Evolutionary conservation across 2,113 vertebrate species (phyloP), one percentile per base, ranked within the genome.

Genomic region (Polypterus senegalus): DNA sequence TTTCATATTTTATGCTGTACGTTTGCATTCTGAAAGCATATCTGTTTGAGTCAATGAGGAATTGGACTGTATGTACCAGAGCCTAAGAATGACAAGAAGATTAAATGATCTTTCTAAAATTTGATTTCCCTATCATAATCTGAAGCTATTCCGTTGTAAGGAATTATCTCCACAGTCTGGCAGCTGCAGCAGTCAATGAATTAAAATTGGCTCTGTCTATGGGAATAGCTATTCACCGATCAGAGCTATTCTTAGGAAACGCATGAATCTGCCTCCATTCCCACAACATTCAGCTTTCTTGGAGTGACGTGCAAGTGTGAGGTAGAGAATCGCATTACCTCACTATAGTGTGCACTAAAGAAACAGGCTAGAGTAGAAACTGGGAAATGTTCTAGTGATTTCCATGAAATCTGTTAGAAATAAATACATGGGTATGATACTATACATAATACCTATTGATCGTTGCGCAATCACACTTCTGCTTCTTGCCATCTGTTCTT

Each of bases 191-290:
- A 86, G 84, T 80, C 82, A 86, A 81, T 79, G 86, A 88, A 88
- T 90, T 88, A 89, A 89, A 90, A 89, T 88, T 86, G 84, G 83
- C 77, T 84, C 82, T 81, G 77, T 87, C 79, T 79, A 83, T 81
- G 81, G 82, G 81, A 85, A 83, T 84, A 84, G 83, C 79, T 82
- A 81, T 81, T 79, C 81, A 78, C 79, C 82, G 87, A 89, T 86
- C 86, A 83, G 77, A 74, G 79, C 85, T 89, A 84, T 89, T 89
- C 81, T 84, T 86, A 79, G 83, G 79, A 76, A 79, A 71, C 74
- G 80, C 77, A 87, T 89, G 77, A 81, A 86, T 84, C 81, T 78
- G 71, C 74, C 71, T 72, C 69, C 69, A 78, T 73, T 76, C 74
- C 77, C 76, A 72, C 75, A 72, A 80, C 75, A 79, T 74, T 76